phyloP scores from a whole-genome alignment of 2,888 invertebrate genomes.

The Aradus depressus region DNA sequence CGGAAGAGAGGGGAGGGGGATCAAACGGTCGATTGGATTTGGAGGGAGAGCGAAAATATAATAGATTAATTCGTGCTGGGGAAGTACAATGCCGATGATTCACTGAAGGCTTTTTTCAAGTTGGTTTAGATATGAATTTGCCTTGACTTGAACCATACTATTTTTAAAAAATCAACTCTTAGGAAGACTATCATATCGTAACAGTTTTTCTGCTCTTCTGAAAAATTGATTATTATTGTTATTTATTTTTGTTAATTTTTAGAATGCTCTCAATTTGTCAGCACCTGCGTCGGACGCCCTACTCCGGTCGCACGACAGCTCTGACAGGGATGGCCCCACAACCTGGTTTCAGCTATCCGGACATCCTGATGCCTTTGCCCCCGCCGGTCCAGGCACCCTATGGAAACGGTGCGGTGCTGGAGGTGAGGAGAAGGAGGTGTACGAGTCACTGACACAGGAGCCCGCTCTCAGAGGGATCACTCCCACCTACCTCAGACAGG shows the following conservation, averaged over 20 bases:
- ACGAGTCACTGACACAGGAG: conserved; percentile 68
- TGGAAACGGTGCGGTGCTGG: conserved; percentile 77
- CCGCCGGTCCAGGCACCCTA: conserved; percentile 84
- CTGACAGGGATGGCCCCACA: conserved; percentile 38
- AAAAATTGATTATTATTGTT: neutral
- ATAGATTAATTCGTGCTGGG: no score
- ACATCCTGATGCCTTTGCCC: conserved; percentile 84
- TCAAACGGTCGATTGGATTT: no score
- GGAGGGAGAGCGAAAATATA: no score
- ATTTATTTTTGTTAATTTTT: conserved; percentile 37
- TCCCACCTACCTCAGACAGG: conserved; percentile 50
- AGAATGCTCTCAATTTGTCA: conserved; percentile 85
- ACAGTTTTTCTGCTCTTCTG: conserved; percentile 1
- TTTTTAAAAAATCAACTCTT: no score
- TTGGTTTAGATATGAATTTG: no score
- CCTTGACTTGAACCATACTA: no score
- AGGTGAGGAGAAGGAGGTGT: conserved; percentile 63
- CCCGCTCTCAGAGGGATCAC: conserved; percentile 58
- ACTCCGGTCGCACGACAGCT: conserved; percentile 38
- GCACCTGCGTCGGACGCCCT: conserved; percentile 82
- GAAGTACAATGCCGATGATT: no score
- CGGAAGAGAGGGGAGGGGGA: no score
- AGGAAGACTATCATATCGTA: neutral
- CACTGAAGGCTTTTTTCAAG: no score
- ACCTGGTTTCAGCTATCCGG: conserved; percentile 86